Base-by-base conservation (phyloP, 2,888 invertebrate species). In the Tyria jacobaeae region DNA sequence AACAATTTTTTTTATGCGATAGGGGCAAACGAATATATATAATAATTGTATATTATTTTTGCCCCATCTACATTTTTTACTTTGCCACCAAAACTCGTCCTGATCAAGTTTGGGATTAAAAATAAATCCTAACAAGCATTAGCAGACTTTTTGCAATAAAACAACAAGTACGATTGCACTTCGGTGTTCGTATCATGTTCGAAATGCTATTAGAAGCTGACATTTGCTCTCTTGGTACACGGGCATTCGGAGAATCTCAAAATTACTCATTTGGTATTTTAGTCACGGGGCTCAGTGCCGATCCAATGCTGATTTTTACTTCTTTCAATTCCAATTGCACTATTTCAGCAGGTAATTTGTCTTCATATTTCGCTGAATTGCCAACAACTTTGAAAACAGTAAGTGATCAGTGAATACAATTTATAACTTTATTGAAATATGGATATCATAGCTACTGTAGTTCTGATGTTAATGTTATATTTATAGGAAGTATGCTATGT, bases 241-340 rank as follows among this genome's bases (percentile, higher is more conserved):
- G 80, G 71, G 85, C 89, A 90, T 92, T 91, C 86, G 83, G 83
- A 81, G 94, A 90, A 94, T 92, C 90, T 91, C 84, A 88, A 91
- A 92, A 92, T 92, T 92, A 92, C 92, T 91, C 91, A 91, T 93
- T 89, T 80, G 84, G 87, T 83, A 94, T 92, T 93, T 87, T 85
- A 91, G 92, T 90, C 94, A 92, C 93, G 93, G 82, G 74, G 81
- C 78, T 83, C 84, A 81, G 74, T 85, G 84, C 82, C 91, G 85
- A 87, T 88, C 81, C 84, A 71, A 80, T 84, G 89, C 89, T 92
- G 92, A 93, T 94, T 94, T 94, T 92, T 93, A 90, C 91, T 92
- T 93, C 92, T 92, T 92, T 91, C 86, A 85, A 90, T 91, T 90
- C 90, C 91, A 78, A 91, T 89, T 90, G 90, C 90, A 88, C 87